Evolutionary conservation across 1,140 invertebrate species (phyloP), one percentile per base, ranked within the genome.

Genomic region (Drosophila obscura): DNA sequence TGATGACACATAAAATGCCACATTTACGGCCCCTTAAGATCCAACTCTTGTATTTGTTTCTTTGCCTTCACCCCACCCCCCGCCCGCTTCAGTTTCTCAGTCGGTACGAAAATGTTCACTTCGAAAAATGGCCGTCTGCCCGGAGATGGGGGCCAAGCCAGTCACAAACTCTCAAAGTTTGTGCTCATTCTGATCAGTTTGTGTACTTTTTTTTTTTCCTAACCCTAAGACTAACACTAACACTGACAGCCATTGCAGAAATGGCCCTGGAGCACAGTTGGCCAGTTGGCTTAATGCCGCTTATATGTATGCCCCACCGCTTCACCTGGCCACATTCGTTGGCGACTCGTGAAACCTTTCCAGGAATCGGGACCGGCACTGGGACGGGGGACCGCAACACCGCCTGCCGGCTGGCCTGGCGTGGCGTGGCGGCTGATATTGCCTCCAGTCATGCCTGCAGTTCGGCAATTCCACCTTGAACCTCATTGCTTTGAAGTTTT

Each of bases 1-100:
- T 58, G 71, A 82, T 82, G 83, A 82, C 83, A 88, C 82, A 87
- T 87, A 87, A 87, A 87, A 88, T 79, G 77, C 75, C 71, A 73
- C 79, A 73, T 87, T 87, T 87, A 87, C 75, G 80, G 77, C 79
- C 67, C 59, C 79, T 88, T 83, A 73, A 88, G 57, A 67, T 49
- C 15, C 63, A 49, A 67, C 78, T 59, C 53, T 62, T 79, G 71
- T 82, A 59, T 67, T 50, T 45, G n/a, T 24, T 50, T 45, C 11
- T 24, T 49, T 55, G 62, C 62, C 45, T 15, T 35, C 62, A 2
- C 63, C 8, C 8, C 31, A 9, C 31, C 2, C 22, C 22, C 26
- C 24, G 16, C 19, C 31, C 48, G 28, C 16, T 49, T 60, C 16
- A 35, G 13, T 16, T 15, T 13, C 41, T 57, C 31, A 9, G 31